Evolutionary conservation across 2,888 invertebrate species (phyloP), one percentile per base, ranked within the genome.

Genomic region (Rhopalosiphum nymphaeae): DNA sequence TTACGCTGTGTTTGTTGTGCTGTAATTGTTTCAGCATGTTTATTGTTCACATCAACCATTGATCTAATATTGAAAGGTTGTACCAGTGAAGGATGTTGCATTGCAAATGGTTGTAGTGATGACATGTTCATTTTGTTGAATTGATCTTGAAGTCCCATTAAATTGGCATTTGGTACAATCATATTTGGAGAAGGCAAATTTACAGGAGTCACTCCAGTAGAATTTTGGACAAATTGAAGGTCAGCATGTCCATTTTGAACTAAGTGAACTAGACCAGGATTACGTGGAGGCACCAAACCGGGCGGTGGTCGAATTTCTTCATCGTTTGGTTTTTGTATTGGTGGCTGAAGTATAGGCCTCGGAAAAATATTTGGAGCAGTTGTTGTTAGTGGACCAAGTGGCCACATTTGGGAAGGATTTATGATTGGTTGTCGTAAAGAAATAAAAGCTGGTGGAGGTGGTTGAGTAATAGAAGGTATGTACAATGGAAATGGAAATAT

Each of bases 401-500:
- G 94, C 94, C 94, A 94, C 86, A 94, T 94, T 91, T 94, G 94
- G 3, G 85, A 61, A 67, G 90, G 91, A 87, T 94, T 94, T 61
- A 94, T 91, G 10, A 94, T 94, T 49, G 94, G 94, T 53, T 94
- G 94, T 49, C 94, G 61, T n/a, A 94, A 3, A 42, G 94, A 94
- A 46, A 94, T 94, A 86, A 94, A 94, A n/a, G 94, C 85, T 25
- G 94, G 94, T 0, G 93, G 93, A 46, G 93, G 93, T 53, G 94
- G 94, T 67, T 94, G 94, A 91, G 94, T n/a, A 29, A 94, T 94
- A 53, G 94, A 94, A 85, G 94, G 94, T 94, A 94, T 94, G 25
- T 94, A 94, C n/a, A 94, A 85, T 53, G 94, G 94, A n/a, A 94
- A 91, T 91, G 94, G 94, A 67, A 94, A 94, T 94, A 94, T 67